Evolutionary conservation across 2,113 vertebrate species (phyloP).

Genomic region (Ictalurus furcatus): DNA sequence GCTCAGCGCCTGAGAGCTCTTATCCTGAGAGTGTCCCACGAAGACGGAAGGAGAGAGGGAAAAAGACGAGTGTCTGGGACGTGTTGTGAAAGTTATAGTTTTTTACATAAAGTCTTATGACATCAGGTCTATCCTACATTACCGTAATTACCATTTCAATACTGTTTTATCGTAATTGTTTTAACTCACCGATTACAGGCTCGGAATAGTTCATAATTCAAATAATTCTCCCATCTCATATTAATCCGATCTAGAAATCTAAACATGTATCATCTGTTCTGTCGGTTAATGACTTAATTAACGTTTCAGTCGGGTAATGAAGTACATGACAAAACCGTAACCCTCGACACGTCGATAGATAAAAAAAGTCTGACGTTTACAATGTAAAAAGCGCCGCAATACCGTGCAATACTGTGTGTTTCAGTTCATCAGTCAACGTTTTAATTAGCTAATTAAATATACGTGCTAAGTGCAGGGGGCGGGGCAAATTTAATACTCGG

Average conservation of each 20-base stretch:
- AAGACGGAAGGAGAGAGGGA: slow-evolving; percentile 42
- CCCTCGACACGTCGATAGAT: background rate
- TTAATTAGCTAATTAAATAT: background rate
- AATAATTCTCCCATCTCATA: background rate
- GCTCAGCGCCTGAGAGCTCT: slow-evolving; percentile 97
- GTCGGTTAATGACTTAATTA: background rate
- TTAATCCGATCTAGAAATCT: background rate
- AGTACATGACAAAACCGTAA: background rate
- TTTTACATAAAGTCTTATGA: background rate
- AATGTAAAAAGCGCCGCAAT: background rate
- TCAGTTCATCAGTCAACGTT: background rate
- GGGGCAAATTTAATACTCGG: background rate
- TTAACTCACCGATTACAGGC: background rate
- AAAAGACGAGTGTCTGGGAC: slow-evolving; percentile 1
- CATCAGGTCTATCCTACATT: background rate
- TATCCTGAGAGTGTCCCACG: slow-evolving; percentile 83
- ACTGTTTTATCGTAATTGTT: background rate
- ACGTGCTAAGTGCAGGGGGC: background rate
- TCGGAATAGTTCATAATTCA: background rate
- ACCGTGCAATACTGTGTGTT: background rate
- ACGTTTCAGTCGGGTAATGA: background rate
- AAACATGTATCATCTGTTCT: background rate
- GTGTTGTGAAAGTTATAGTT: background rate
- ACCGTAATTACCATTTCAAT: background rate
- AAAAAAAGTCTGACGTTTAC: background rate